Evolutionary conservation across 2,113 vertebrate species (phyloP).

Genomic region (Syngnathus typhle): DNA sequence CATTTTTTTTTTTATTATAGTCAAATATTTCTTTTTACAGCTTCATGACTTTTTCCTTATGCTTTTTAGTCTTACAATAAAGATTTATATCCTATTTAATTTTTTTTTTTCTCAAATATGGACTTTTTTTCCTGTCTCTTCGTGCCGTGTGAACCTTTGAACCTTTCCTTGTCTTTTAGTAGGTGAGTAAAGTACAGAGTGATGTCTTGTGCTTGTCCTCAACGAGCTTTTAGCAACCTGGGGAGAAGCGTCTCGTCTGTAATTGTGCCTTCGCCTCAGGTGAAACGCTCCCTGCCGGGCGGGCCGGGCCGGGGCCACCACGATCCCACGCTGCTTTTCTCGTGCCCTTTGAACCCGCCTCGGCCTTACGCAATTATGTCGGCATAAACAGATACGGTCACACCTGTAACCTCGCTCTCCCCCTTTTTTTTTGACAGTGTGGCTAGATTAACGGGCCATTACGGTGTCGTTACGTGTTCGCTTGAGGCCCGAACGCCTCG

Average conservation of each 20-base stretch:
- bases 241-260: constrained; percentile 65
- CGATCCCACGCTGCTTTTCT: constrained; percentile 51
- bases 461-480: constrained; percentile 58
- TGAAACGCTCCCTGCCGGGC: constrained; percentile 49
- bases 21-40: too few species aligned
- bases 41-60: too few species aligned
- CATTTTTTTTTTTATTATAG: too few species aligned
- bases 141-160: constrained; percentile 58
- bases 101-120: not conserved
- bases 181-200: constrained; percentile 59
- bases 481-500: constrained; percentile 46
- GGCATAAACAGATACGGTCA: constrained; percentile 40
- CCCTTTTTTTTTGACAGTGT: constrained; percentile 42
- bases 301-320: constrained; percentile 45
- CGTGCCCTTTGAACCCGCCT: constrained; percentile 50
- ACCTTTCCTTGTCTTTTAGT: constrained; percentile 48
- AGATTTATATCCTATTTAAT: too few species aligned
- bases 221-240: constrained; percentile 59
- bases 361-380: constrained; percentile 27
- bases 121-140: not conserved
- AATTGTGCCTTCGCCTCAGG: constrained; percentile 63
- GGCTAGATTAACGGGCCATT: constrained; percentile 57
- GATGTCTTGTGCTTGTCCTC: constrained; percentile 49
- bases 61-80: too few species aligned
- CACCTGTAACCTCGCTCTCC: constrained; percentile 57